Evolutionary conservation across 2,113 vertebrate genomes (phyloP).

Genomic region (Gymnobelideus leadbeateri): DNA sequence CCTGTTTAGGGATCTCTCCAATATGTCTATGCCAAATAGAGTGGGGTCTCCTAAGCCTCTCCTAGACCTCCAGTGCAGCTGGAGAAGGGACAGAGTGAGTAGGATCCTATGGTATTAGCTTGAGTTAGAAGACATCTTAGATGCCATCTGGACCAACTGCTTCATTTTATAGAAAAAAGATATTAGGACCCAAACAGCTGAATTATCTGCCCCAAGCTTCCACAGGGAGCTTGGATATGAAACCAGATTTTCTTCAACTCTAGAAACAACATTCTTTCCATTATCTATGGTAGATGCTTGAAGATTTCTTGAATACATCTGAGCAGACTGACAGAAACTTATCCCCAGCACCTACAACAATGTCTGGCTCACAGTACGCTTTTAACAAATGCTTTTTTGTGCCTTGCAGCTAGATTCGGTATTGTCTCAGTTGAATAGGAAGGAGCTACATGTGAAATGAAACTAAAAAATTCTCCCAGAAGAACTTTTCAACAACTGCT

Average conservation of each 20-base stretch:
- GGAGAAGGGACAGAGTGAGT: no score
- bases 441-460: conserved; percentile 20
- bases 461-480: conserved; percentile 30
- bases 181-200: neutral
- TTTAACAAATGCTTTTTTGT: conserved; percentile 8
- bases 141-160: neutral
- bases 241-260: neutral
- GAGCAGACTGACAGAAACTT: neutral
- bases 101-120: neutral
- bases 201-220: neutral
- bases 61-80: neutral
- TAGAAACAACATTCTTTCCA: neutral
- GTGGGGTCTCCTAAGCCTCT: neutral
- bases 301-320: conserved; percentile 49
- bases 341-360: neutral
- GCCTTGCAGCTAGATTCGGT: conserved; percentile 2
- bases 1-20: neutral
- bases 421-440: conserved; percentile 5
- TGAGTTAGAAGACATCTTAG: neutral
- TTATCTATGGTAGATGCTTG: neutral
- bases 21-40: neutral
- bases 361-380: neutral
- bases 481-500: conserved; percentile 44
- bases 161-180: neutral
- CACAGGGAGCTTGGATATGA: neutral